Percentiles rank a stretch among this genome's conserved stretches.
These are phyloP conservation scores for Lynx canadensis DNA, from an alignment of 2,113 vertebrate genomes.

Conservation along the genomic window DNA sequence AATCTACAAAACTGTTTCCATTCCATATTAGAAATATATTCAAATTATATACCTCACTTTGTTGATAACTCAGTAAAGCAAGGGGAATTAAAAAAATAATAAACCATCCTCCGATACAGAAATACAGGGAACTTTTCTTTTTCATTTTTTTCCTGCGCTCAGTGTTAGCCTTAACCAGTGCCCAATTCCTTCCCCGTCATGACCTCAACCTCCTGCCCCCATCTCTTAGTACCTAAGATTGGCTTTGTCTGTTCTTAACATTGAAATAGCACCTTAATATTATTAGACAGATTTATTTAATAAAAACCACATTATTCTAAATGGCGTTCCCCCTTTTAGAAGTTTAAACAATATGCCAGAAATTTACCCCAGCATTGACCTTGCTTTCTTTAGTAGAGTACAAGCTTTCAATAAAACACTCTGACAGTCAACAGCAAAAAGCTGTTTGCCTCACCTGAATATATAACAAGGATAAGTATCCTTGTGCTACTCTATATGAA, in stretches of 20 bases:
- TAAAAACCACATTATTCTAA: slow-evolving; percentile 78
- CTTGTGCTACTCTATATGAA: neutral
- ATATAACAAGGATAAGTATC: slow-evolving; percentile 11
- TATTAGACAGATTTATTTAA: slow-evolving; percentile 80
- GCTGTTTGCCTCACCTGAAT: slow-evolving; percentile 56
- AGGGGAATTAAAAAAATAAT: neutral
- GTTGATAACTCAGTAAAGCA: slow-evolving; percentile 46
- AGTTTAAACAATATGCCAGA: slow-evolving; percentile 78
- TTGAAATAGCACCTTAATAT: slow-evolving; percentile 75
- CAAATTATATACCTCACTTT: slow-evolving; percentile 6
- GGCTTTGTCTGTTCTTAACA: slow-evolving; percentile 71
- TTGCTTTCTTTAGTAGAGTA: slow-evolving; percentile 63
- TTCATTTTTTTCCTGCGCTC: slow-evolving; percentile 16
- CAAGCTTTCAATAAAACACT: slow-evolving; percentile 74
- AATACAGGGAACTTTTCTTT: neutral
- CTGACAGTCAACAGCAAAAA: slow-evolving; percentile 66
- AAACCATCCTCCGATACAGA: slow-evolving; percentile 39
- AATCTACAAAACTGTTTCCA: neutral
- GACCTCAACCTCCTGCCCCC: slow-evolving; percentile 63
- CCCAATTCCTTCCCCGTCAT: neutral
- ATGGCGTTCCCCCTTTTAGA: slow-evolving; percentile 66
- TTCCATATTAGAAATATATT: slow-evolving; percentile 9
- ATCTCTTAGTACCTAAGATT: slow-evolving; percentile 58
- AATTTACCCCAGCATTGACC: slow-evolving; percentile 72
- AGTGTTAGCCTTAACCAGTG: neutral